Conservation (phyloP, 2,113 vertebrate genomes). For the Paradoxurus hermaphroditus region DNA sequence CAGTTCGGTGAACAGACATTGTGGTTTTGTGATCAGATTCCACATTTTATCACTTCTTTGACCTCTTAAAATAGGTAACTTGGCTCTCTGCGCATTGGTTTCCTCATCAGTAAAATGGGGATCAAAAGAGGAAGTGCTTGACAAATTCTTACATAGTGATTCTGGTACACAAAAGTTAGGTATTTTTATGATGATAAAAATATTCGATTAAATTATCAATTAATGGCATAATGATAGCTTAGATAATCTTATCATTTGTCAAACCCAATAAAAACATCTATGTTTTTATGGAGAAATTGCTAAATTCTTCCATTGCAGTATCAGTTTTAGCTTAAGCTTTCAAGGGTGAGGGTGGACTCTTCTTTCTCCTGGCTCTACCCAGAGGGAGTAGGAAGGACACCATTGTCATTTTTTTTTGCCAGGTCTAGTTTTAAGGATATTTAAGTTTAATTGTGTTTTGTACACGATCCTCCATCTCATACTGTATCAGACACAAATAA, state of each 20-base stretch:
- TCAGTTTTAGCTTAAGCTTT: background rate
- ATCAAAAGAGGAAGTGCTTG: background rate
- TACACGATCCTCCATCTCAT: background rate
- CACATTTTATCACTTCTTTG: background rate
- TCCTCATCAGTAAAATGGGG: background rate
- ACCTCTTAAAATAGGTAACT: background rate
- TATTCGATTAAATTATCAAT: background rate
- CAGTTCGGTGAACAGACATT: background rate
- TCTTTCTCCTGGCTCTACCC: background rate
- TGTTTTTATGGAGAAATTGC: background rate
- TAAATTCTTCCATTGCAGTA: background rate
- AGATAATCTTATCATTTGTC: background rate
- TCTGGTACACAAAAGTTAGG: background rate
- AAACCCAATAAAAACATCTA: background rate
- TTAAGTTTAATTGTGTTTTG: slow-evolving; percentile 20
- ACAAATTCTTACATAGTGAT: background rate
- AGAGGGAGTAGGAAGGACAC: background rate
- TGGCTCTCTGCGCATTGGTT: background rate
- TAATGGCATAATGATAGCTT: background rate
- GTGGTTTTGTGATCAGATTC: background rate
- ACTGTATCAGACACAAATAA: background rate
- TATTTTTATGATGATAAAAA: background rate
- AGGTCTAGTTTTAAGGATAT: background rate
- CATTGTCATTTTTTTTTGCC: background rate
- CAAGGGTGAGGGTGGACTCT: background rate